Evolutionary conservation across 2,888 invertebrate genomes (phyloP).

Genomic region (Amblyteles armatorius): DNA sequence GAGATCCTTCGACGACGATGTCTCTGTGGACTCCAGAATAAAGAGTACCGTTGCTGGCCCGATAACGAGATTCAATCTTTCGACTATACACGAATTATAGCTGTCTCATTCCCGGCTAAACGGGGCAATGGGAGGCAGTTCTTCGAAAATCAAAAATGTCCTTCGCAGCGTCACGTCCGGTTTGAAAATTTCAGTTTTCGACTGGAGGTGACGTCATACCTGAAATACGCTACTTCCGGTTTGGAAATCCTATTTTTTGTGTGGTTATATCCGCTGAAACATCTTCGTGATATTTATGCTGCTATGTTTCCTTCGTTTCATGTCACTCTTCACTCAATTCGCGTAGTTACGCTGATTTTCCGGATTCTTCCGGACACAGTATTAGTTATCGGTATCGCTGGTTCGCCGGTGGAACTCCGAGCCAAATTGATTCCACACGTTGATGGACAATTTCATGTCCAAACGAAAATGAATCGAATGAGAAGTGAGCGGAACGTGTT

Average conservation of each 20-base stretch:
- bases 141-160: not conserved
- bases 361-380: not conserved
- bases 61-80: conserved; percentile 21
- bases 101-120: not conserved
- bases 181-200: too few species aligned
- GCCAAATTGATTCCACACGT: not conserved
- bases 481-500: not conserved
- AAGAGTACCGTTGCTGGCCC: not conserved
- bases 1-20: not conserved
- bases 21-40: not conserved
- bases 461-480: not conserved
- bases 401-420: not conserved
- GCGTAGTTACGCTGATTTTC: conserved; percentile 4
- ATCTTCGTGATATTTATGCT: conserved; percentile 16
- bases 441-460: too few species aligned
- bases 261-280: not conserved
- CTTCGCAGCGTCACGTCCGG: too few species aligned
- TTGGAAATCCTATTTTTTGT: not conserved
- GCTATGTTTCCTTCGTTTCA: not conserved
- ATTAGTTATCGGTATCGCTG: not conserved
- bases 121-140: not conserved
- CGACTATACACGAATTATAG: not conserved
- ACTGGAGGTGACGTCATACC: too few species aligned
- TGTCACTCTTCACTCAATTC: conserved; percentile 16
- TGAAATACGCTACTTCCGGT: too few species aligned